Evolutionary conservation across 1,140 invertebrate genomes (phyloP), one percentile per base, ranked within the genome.

Genomic region (Zophobas morio): DNA sequence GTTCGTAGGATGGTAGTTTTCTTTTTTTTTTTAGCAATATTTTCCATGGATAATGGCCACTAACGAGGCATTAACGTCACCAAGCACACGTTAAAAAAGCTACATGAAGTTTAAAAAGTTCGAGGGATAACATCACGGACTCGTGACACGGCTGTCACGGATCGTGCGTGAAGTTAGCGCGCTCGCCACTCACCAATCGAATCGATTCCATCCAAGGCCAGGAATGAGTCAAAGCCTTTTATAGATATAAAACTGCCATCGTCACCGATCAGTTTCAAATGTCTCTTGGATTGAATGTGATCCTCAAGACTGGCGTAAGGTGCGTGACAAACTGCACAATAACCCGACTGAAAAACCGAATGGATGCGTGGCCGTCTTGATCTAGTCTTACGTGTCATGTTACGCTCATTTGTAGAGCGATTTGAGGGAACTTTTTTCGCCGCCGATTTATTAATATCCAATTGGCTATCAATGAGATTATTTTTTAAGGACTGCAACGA

Each of bases 261-360:
- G 82, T 94, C 93, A 63, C 90, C 89, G 37, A 93, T 91, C 82
- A 94, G 93, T 57, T 89, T 90, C 51, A 91, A 82, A 85, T 94
- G 93, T 81, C 92, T 90, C 60, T 92, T 91, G n/a, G 90, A 93
- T 75, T 92, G 90, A 37, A 93, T 85, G 79, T 94, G 93, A 77
- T 91, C 88, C 1, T 88, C 88, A 8, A 93, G 84, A 81, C 91
- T 91, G 71, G 88, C 88, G 84, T 94, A 94, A 76, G 92, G 92
- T 49, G 89, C 84, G 80, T 91, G 92, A 84, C 93, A 94, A 84
- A 94, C 92, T 86, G 94, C 93, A 87, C 93, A 94, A 81, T 93
- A 94, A 63, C 93, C 93, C 60, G 88, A 88, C 80, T 88, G 87
- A 74, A 89, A 88, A 34, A 87, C 84, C 76, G 88, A 89, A 78